Evolutionary conservation across 1,140 invertebrate species (phyloP), one percentile per base, ranked within the genome.

Genomic region (Archivesica marissinica): DNA sequence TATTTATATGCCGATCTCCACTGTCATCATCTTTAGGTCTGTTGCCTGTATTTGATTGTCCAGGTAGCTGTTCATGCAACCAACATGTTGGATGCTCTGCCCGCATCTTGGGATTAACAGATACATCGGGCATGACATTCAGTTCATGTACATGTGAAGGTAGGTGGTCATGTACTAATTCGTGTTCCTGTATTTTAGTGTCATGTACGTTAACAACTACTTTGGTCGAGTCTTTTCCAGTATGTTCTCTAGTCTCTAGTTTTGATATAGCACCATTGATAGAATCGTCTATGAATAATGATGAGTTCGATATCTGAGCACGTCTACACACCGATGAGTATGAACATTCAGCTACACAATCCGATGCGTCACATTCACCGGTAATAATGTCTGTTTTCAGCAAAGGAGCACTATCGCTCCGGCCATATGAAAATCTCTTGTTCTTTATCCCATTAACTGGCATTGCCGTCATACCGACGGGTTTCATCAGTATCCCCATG

Each of bases 331-430:
- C n/a, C n/a, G n/a, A n/a, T n/a, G n/a, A n/a, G n/a, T n/a, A n/a
- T n/a, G n/a, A n/a, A n/a, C n/a, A n/a, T n/a, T n/a, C n/a, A n/a
- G n/a, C n/a, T n/a, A n/a, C n/a, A n/a, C n/a, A n/a, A n/a, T n/a
- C n/a, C n/a, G n/a, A n/a, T n/a, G n/a, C n/a, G n/a, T n/a, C n/a
- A n/a, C n/a, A n/a, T n/a, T n/a, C n/a, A n/a, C n/a, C n/a, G n/a
- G n/a, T n/a, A n/a, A n/a, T 33, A 15, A 0, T 1, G 7, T 52
- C 68, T 28, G 41, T 4, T 52, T 15, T 17, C 0, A 72, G 41
- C 15, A 72, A 33, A 20, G 68, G 68, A 3, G 68, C 68, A 50
- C 68, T 72, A 33, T 50, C 68, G 33, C 68, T 13, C 1, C 68
- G 68, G 11, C 39, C 68, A 47, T 72, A 72, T 30, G 28, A 47